Percentiles rank a stretch among this genome's conserved stretches.
phyloP scores from a whole-genome alignment of 1,140 invertebrate species.

The Ostrea edulis region DNA sequence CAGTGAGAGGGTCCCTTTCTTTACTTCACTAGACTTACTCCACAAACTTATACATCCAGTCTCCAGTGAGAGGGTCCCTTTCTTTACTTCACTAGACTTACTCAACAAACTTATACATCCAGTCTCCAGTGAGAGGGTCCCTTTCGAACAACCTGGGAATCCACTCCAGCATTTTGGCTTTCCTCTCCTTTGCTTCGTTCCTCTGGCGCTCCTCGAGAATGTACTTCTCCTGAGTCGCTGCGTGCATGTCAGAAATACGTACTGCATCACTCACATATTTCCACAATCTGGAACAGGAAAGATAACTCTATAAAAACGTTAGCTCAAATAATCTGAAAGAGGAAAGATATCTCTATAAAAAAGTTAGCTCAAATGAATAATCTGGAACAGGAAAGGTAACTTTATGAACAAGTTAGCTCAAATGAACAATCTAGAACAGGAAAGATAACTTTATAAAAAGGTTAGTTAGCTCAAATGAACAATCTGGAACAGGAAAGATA shows the following conservation, averaged over 20 bases:
- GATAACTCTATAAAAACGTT: background rate
- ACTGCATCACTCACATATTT: slow-evolving; percentile 91
- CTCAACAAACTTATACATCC: slow-evolving; percentile 87
- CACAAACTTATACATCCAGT: slow-evolving; percentile 88
- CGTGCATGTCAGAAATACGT: slow-evolving; percentile 87
- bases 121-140: slow-evolving; percentile 84
- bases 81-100: slow-evolving; percentile 63
- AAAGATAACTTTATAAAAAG: too few species aligned
- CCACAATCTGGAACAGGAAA: slow-evolving; percentile 84
- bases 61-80: slow-evolving; percentile 82
- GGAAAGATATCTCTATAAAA: too few species aligned
- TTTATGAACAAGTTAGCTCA: too few species aligned
- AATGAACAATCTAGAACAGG: too few species aligned
- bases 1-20: slow-evolving; percentile 84
- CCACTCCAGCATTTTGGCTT: slow-evolving; percentile 84
- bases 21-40: slow-evolving; percentile 74
- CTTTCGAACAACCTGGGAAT: slow-evolving; percentile 87
- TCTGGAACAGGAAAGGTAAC: too few species aligned
- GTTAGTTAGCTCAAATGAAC: too few species aligned
- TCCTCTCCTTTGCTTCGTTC: slow-evolving; percentile 85
- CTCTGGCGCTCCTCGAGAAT: slow-evolving; percentile 92
- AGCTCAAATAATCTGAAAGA: too few species aligned
- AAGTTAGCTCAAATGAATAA: too few species aligned
- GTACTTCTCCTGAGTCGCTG: slow-evolving; percentile 94
- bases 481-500: too few species aligned